These are phyloP conservation scores for Paramormyrops kingsleyae DNA, from an alignment of 2,113 vertebrate species.

Conservation along the genomic window DNA sequence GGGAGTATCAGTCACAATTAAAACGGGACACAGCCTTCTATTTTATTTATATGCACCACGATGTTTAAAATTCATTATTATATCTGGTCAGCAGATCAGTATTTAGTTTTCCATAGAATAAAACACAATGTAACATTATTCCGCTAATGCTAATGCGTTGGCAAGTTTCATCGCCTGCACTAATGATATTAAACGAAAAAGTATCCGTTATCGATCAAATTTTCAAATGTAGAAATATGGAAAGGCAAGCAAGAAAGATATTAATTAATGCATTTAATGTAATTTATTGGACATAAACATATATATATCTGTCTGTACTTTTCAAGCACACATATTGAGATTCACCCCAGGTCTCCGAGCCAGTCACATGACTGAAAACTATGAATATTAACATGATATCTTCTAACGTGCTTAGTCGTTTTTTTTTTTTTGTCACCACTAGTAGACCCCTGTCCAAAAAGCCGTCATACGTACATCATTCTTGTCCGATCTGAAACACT, in stretches of 20 bases:
- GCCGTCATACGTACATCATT: neutral
- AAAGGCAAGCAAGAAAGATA: neutral
- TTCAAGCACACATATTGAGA: neutral
- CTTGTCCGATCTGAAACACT: neutral
- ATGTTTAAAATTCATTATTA: no score
- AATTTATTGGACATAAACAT: neutral
- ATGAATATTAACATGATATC: neutral
- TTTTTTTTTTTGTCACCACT: neutral
- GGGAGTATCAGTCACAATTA: no score
- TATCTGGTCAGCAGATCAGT: no score
- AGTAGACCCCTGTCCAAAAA: neutral
- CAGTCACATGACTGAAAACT: neutral
- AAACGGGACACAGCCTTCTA: no score
- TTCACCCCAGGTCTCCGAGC: neutral
- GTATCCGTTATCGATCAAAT: neutral
- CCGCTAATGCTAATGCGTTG: neutral
- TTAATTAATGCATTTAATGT: neutral
- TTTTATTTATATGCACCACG: no score
- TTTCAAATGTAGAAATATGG: neutral
- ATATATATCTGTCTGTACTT: neutral
- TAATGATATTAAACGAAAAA: neutral
- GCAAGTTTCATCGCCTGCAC: neutral
- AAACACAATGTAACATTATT: neutral
- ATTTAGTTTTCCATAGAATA: no score
- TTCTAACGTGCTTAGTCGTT: neutral